phyloP scores from a whole-genome alignment of 2,888 invertebrate species.

The Pardosa pseudoannulata region DNA sequence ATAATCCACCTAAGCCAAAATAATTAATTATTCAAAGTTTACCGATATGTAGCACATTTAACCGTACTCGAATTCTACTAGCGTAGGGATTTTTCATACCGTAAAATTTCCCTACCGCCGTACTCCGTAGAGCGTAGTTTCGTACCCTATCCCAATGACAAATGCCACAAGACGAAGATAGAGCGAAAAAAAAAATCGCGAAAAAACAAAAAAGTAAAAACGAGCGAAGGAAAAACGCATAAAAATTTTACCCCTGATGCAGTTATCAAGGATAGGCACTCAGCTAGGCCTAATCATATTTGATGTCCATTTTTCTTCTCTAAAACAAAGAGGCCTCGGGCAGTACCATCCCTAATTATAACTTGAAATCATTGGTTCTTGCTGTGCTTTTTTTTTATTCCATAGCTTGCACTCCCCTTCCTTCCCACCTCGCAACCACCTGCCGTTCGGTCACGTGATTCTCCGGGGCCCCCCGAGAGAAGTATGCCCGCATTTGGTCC shows the following conservation, averaged over 20 bases:
- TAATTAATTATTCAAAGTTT: too few species aligned
- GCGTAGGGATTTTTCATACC: too few species aligned
- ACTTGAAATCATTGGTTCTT: constrained; percentile 67
- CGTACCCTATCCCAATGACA: too few species aligned
- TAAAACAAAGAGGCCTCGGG: constrained; percentile 67
- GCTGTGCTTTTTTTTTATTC: constrained; percentile 44
- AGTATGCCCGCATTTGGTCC: constrained; percentile 45
- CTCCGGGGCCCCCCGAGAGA: constrained; percentile 45
- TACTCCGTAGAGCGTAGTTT: too few species aligned
- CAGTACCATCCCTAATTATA: constrained; percentile 69
- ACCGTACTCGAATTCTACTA: too few species aligned
- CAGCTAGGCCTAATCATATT: constrained; percentile 62
- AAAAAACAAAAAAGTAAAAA: constrained; percentile 28
- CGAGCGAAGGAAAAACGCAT: too few species aligned
- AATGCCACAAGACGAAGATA: constrained; percentile 16
- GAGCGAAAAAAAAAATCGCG: constrained; percentile 18
- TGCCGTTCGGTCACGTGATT: constrained; percentile 63
- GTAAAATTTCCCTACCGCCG: too few species aligned
- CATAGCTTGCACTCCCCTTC: background rate
- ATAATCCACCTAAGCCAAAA: too few species aligned
- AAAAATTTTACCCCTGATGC: constrained; percentile 61
- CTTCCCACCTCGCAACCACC: constrained; percentile 39
- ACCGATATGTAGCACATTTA: too few species aligned
- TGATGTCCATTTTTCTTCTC: constrained; percentile 59
- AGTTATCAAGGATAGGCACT: constrained; percentile 68